These are phyloP conservation scores for Steatornis caripensis DNA, from an alignment of 2,113 vertebrate species.

Conservation along the genomic window DNA sequence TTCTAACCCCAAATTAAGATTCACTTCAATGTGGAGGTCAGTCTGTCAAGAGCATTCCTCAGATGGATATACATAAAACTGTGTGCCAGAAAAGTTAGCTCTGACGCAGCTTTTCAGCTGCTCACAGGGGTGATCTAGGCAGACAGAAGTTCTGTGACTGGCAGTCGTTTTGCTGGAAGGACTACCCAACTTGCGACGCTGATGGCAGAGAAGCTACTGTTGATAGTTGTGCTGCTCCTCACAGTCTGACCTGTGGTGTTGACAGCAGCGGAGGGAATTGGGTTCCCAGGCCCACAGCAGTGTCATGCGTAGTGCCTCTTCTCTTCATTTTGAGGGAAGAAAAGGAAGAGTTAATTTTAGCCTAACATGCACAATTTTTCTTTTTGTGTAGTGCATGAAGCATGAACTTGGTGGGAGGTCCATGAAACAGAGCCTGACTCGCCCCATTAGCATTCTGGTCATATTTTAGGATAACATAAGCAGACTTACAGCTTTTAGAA, in stretches of 20 bases:
- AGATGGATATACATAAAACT: background rate
- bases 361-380: background rate
- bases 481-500: background rate
- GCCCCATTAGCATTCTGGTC: conserved; percentile 6
- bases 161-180: background rate
- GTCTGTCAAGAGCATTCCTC: background rate
- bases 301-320: background rate
- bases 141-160: background rate
- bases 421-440: background rate
- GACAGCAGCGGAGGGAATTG: background rate
- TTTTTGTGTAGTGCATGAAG: background rate
- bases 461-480: conserved; percentile 7
- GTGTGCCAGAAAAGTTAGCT: background rate
- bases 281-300: background rate
- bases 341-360: conserved; percentile 10
- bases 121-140: background rate
- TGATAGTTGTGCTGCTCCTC: background rate
- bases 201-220: background rate
- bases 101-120: background rate
- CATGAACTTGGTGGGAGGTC: conserved; percentile 3
- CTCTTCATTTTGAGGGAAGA: background rate
- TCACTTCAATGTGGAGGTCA: background rate
- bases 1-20: background rate
- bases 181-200: background rate
- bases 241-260: background rate